phyloP scores from a whole-genome alignment of 2,797 vertebrate genomes.

The Glossophaga mutica region DNA sequence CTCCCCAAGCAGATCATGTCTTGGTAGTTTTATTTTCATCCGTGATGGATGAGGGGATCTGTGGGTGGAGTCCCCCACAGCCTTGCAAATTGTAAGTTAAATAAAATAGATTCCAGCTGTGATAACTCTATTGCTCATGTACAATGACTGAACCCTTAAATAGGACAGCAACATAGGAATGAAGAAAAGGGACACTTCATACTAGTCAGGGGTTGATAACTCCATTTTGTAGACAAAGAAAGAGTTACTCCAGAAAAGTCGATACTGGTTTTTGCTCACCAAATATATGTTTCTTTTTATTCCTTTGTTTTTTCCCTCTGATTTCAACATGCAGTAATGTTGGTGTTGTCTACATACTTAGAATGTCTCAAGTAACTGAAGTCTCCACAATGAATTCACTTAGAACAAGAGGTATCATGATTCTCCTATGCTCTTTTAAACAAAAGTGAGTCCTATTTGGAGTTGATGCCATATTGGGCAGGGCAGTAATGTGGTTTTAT shows the following conservation, averaged over 20 bases:
- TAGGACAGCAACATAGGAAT: not conserved
- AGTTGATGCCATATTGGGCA: not conserved
- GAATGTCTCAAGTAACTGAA: not conserved
- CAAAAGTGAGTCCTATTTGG: not conserved
- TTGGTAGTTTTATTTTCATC: no score
- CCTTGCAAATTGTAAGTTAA: not conserved
- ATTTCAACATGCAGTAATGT: not conserved
- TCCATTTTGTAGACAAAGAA: not conserved
- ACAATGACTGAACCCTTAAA: not conserved
- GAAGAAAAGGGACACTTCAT: not conserved
- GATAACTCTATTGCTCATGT: not conserved
- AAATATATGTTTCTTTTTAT: not conserved
- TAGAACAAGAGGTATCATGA: not conserved
- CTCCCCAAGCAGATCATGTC: no score
- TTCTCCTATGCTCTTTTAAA: not conserved
- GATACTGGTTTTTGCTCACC: not conserved
- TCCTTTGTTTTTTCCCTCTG: not conserved
- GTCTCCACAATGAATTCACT: not conserved
- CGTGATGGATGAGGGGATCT: no score
- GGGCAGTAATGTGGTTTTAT: not conserved
- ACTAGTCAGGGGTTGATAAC: not conserved
- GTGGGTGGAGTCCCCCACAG: no score
- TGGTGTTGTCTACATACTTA: not conserved
- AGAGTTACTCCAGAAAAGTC: not conserved
- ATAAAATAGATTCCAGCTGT: not conserved